Conservation (phyloP, 2,888 invertebrate species). For the Acronicta psi region DNA sequence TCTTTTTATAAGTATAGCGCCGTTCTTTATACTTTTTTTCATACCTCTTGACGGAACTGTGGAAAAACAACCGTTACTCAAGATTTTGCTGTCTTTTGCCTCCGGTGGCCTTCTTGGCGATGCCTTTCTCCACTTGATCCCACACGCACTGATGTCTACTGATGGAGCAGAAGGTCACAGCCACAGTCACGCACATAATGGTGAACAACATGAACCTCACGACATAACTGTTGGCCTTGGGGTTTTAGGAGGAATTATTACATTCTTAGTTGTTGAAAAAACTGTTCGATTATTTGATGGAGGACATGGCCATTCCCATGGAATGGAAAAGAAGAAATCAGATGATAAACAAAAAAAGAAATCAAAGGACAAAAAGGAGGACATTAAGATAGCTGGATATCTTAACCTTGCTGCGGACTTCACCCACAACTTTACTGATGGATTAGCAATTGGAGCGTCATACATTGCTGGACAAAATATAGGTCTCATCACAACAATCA, state of each 20-base stretch:
- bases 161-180: slow-evolving; percentile 83
- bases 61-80: slow-evolving; percentile 95
- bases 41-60: slow-evolving; percentile 97
- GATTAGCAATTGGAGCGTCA: slow-evolving; percentile 99
- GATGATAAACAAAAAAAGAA: slow-evolving; percentile 80
- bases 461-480: slow-evolving; percentile 96
- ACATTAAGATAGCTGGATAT: slow-evolving; percentile 92
- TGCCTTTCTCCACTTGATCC: slow-evolving; percentile 99
- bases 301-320: slow-evolving; percentile 93
- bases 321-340: slow-evolving; percentile 78
- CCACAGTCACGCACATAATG: slow-evolving; percentile 80
- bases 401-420: slow-evolving; percentile 99
- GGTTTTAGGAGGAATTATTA: slow-evolving; percentile 97
- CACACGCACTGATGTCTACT: slow-evolving; percentile 93
- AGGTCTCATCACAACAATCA: slow-evolving; percentile 97
- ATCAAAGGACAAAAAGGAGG: slow-evolving; percentile 78
- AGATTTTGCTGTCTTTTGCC: slow-evolving; percentile 97
- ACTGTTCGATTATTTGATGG: slow-evolving; percentile 95
- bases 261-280: slow-evolving; percentile 98
- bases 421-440: slow-evolving; percentile 99
- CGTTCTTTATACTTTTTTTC: slow-evolving; percentile 97
- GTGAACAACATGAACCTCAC: slow-evolving; percentile 87
- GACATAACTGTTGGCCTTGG: slow-evolving; percentile 98
- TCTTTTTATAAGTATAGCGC: slow-evolving; percentile 97
- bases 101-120: slow-evolving; percentile 99